phyloP scores from a whole-genome alignment of 2,888 invertebrate genomes.

The Hololepta plana region DNA sequence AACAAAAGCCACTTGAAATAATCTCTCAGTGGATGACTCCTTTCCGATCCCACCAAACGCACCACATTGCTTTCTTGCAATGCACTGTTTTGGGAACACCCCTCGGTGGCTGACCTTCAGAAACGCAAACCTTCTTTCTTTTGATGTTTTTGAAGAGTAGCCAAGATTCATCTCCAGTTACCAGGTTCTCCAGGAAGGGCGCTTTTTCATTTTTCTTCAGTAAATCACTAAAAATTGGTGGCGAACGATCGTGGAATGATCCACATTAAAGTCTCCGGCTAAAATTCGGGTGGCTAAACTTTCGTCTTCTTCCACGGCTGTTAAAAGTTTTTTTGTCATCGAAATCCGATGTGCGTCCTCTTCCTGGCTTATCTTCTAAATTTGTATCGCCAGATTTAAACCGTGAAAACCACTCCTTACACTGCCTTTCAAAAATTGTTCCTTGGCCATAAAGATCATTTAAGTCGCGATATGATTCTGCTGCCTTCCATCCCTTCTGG shows the following conservation, averaged over 20 bases:
- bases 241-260: conserved; percentile 1
- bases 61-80: conserved; percentile 5
- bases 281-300: conserved; percentile 6
- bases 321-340: no score
- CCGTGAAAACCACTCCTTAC: no score
- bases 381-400: no score
- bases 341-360: no score
- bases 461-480: no score
- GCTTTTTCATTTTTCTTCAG: conserved; percentile 4
- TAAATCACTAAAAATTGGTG: conserved; percentile 4
- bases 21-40: conserved; percentile 5
- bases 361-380: no score
- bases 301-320: conserved; percentile 8
- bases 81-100: conserved; percentile 4
- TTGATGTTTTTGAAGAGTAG: conserved; percentile 6
- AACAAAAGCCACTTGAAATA: conserved; percentile 4
- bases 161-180: conserved; percentile 6
- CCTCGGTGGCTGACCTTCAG: conserved; percentile 3
- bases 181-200: conserved; percentile 6
- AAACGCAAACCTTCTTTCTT: conserved; percentile 6
- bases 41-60: conserved; percentile 6
- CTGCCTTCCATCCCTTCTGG: no score
- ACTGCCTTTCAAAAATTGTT: no score
- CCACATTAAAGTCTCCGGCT: neutral
- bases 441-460: no score